Percentiles rank a stretch among this genome's conserved stretches.
Conservation (phyloP, 1,140 invertebrate species). For the Leptinotarsa texana region DNA sequence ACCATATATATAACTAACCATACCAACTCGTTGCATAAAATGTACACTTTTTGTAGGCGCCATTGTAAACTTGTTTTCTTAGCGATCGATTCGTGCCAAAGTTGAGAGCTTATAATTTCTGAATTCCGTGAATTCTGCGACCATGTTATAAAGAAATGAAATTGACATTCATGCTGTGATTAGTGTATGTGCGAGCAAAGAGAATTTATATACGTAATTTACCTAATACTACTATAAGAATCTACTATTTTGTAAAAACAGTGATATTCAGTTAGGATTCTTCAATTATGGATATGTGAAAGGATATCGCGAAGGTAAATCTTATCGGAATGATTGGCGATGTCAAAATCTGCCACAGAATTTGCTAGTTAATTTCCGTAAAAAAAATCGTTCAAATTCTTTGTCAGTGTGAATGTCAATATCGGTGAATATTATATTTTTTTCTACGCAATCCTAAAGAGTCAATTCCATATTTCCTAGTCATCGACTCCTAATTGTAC, state of each 20-base stretch:
- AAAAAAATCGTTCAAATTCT: conserved; percentile 11
- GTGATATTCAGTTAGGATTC: background rate
- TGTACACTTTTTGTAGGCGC: no score
- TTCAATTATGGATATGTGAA: conserved; percentile 11
- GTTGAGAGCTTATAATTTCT: no score
- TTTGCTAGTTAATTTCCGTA: background rate
- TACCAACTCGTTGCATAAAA: no score
- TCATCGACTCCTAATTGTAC: background rate
- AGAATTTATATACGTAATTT: background rate
- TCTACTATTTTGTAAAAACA: no score
- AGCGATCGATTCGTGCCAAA: no score
- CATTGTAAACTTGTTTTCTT: no score
- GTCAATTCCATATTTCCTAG: background rate
- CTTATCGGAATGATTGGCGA: background rate
- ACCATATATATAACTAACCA: no score
- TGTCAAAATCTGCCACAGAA: conserved; percentile 10
- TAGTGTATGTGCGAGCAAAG: background rate
- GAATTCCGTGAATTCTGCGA: background rate
- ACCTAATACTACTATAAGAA: no score
- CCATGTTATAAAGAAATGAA: background rate
- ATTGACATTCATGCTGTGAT: background rate
- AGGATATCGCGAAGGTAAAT: background rate
- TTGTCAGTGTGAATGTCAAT: conserved; percentile 14
- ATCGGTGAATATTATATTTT: background rate
- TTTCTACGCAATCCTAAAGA: background rate